Evolutionary conservation across 2,797 vertebrate genomes (phyloP), one percentile per base, ranked within the genome.

Genomic region (Cottoperca gobio): DNA sequence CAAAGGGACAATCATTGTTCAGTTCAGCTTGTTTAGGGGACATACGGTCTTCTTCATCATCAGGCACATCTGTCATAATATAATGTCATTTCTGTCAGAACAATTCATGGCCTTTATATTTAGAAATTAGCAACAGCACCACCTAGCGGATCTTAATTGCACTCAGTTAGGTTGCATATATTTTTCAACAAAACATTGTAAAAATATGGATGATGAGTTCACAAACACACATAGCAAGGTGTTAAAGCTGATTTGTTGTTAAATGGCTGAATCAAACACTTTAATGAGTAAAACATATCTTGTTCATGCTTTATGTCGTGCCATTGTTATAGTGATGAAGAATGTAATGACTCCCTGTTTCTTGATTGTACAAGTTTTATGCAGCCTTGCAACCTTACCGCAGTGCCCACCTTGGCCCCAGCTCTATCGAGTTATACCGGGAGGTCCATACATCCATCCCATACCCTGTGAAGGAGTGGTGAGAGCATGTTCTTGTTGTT

Each of bases 401-500:
- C 49, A 89, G 81, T 42, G 59, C 89, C 11, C 39, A 83, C 73
- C 78, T 95, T 0, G 86, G 93, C 10, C 0, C 39, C 21, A 66
- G 33, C 53, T 72, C 91, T 1, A 33, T 82, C 7, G 54, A 78
- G 7, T 52, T 93, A 19, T 94, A 94, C 74, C 83, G 73, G n/a
- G 81, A 91, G 37, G 87, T 95, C 46, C 95, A 91, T 9, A 80
- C 91, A 28, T 86, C 94, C 46, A 70, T 96, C 55, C 88, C 93
- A 0, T 96, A 96, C 76, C 80, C 93, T 40, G 92, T 95, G 73
- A 97, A 96, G 78, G 92, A 95, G 84, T 96, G 95, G 96, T 97
- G 84, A 94, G 94, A n/a, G 8, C 12, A 16, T 55, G 6, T 3
- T 60, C 39, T 37, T 37, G 31, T 39, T 39, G 0, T 67, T 58